Conservation (phyloP, 2,113 vertebrate species). For the Tyto alba region DNA sequence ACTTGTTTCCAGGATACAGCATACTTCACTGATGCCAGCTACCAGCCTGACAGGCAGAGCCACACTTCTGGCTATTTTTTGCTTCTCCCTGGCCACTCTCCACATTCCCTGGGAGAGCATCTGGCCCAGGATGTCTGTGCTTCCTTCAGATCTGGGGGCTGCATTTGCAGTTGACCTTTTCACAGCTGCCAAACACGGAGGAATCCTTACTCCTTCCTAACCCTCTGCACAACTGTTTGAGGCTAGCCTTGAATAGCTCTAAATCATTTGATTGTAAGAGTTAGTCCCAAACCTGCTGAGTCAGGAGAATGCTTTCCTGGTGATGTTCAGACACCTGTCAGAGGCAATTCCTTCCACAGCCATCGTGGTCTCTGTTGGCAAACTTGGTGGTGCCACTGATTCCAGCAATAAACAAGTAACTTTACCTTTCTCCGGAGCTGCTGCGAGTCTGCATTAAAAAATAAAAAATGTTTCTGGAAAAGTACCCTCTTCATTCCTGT, state of each 20-base stretch:
- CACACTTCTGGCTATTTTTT: conserved; percentile 43
- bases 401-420: not conserved
- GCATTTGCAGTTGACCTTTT: conserved; percentile 29
- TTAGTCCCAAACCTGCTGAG: conserved; percentile 3
- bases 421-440: not conserved
- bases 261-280: conserved; percentile 16
- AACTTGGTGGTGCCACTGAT: not conserved
- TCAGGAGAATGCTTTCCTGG: conserved; percentile 5
- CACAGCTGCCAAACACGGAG: conserved; percentile 8
- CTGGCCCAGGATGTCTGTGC: not conserved
- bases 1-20: not conserved
- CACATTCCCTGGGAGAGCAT: not conserved
- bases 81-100: conserved; percentile 8
- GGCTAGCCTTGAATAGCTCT: conserved; percentile 4
- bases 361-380: not conserved
- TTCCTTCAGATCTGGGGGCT: not conserved
- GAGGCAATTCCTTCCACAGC: conserved; percentile 38
- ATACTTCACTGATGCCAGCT: not conserved
- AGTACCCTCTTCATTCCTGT: not conserved
- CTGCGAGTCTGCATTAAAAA: not conserved
- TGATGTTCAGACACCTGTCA: conserved; percentile 29
- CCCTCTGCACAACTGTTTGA: conserved; percentile 9
- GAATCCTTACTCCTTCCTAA: conserved; percentile 17
- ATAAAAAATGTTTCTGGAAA: not conserved
- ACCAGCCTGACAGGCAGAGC: not conserved